Percentiles rank a stretch among this genome's conserved stretches.
Evolutionary conservation across 2,888 invertebrate genomes (phyloP).

Genomic region (Pammene fasciana): DNA sequence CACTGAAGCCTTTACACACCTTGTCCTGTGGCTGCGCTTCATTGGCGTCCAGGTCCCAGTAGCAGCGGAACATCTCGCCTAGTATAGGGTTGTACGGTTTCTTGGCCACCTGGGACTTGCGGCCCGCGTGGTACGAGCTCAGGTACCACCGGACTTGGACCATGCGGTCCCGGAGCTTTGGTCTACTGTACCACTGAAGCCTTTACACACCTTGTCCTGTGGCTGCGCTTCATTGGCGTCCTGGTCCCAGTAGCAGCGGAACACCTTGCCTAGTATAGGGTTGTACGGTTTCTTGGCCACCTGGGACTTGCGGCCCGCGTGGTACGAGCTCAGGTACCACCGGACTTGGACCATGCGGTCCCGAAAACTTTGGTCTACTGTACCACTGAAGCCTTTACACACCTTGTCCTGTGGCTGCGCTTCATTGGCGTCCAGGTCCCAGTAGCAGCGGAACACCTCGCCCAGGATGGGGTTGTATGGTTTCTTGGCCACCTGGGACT

Average conservation of each 20-base stretch:
- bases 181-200: too few species aligned
- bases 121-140: too few species aligned
- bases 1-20: too few species aligned
- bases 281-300: slow-evolving; percentile 99
- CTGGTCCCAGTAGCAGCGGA: slow-evolving; percentile 85
- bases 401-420: slow-evolving; percentile 61
- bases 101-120: too few species aligned
- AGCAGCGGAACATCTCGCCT: background rate
- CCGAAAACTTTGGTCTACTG: slow-evolving; percentile 86
- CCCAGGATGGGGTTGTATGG: slow-evolving; percentile 99
- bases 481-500: slow-evolving; percentile 98
- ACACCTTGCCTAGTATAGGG: slow-evolving; percentile 98
- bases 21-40: too few species aligned
- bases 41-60: too few species aligned
- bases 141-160: too few species aligned
- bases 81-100: too few species aligned
- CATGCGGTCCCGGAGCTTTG: too few species aligned
- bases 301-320: slow-evolving; percentile 98
- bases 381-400: background rate
- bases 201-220: too few species aligned
- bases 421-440: slow-evolving; percentile 86
- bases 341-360: slow-evolving; percentile 97
- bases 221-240: background rate
- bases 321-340: slow-evolving; percentile 99
- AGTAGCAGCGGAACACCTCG: slow-evolving; percentile 96